A percentile compares a stretch with the other conserved stretches of the same genome.
Conservation (phyloP, 1,140 invertebrate genomes). For the Phortica variegata region DNA sequence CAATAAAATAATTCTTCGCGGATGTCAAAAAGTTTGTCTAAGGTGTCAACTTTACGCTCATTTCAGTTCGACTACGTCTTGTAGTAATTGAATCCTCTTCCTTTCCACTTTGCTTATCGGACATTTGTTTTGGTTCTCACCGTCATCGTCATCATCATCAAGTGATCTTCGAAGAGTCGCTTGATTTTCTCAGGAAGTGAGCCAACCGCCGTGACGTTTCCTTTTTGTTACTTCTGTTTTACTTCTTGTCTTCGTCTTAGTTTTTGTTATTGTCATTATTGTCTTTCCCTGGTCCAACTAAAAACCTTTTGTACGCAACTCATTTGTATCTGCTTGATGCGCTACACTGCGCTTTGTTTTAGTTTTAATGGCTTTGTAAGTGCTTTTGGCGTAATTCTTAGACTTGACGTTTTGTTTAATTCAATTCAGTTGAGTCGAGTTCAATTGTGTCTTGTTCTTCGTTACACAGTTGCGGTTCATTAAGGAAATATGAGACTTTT, state of each 20-base stretch:
- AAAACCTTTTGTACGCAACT: too few relatives aligned
- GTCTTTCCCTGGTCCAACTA: constrained; percentile 1
- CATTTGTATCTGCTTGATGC: too few relatives aligned
- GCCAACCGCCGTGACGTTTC: constrained; percentile 49
- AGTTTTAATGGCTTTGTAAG: background rate
- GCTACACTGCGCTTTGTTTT: too few relatives aligned
- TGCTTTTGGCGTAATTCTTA: constrained; percentile 31
- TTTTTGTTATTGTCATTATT: constrained; percentile 9
- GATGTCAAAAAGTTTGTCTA: constrained; percentile 9
- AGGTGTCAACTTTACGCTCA: constrained; percentile 46
- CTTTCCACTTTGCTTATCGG: background rate
- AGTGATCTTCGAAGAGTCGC: too few relatives aligned
- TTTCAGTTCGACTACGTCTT: constrained; percentile 33
- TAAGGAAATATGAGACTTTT: constrained; percentile 47
- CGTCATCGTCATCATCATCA: constrained; percentile 15
- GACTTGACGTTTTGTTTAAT: constrained; percentile 45
- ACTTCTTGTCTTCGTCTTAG: constrained; percentile 12
- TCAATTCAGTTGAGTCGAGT: too few relatives aligned
- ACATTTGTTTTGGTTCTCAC: constrained; percentile 20
- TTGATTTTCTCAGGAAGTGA: constrained; percentile 32
- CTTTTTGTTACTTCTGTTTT: constrained; percentile 5
- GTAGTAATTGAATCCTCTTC: constrained; percentile 9
- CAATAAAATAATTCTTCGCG: constrained; percentile 16
- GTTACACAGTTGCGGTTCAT: constrained; percentile 37
- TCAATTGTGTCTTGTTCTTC: constrained; percentile 4